phyloP scores from a whole-genome alignment of 2,113 vertebrate species.

The Gallinago media region DNA sequence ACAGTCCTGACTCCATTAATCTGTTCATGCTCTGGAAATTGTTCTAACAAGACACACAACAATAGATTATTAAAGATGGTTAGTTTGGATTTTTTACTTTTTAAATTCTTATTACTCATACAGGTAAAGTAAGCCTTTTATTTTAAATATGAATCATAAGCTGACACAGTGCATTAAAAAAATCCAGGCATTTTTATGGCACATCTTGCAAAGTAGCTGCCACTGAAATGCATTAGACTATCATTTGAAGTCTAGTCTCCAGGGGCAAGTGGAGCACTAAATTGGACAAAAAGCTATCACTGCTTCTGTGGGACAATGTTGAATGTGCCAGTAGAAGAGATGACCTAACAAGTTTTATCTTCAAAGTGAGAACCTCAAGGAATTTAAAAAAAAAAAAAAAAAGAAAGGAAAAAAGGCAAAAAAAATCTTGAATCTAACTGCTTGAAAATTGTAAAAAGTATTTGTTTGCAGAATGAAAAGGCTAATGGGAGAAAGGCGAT shows the following conservation, averaged over 20 bases:
- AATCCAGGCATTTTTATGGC: not conserved
- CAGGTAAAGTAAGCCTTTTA: not conserved
- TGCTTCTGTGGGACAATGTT: not conserved
- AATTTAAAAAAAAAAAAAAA: not conserved
- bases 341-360: not conserved
- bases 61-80: not conserved
- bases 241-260: not conserved
- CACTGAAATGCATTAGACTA: not conserved
- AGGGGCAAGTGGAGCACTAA: not conserved
- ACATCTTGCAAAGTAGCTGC: not conserved
- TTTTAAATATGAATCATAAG: constrained; percentile 25
- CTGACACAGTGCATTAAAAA: not conserved
- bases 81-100: not conserved
- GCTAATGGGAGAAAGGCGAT: not conserved
- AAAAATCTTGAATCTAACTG: not conserved
- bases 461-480: not conserved
- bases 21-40: not conserved
- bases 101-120: constrained; percentile 12
- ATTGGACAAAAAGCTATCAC: not conserved
- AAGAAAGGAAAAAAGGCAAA: rapidly evolving
- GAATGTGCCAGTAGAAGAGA: not conserved
- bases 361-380: not conserved
- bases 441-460: not conserved
- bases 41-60: not conserved
- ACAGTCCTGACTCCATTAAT: not conserved